A percentile compares a stretch with the other conserved stretches of the same genome.
Evolutionary conservation across 2,113 vertebrate genomes (phyloP).

Genomic region (Arenaria interpres): DNA sequence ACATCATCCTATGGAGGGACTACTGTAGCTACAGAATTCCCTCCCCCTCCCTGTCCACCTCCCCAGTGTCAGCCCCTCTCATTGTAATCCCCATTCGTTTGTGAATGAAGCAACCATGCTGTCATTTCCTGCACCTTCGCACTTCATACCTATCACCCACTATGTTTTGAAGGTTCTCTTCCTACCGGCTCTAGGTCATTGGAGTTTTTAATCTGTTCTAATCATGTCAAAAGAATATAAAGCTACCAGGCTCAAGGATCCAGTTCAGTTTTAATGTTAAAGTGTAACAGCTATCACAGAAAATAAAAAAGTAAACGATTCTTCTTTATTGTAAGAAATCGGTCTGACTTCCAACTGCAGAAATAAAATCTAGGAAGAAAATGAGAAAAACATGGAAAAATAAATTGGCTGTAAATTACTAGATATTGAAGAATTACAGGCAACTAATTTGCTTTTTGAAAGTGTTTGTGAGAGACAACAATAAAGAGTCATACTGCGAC

Average conservation of each 20-base stretch:
- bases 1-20: fast-evolving
- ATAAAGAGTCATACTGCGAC: neutral
- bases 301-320: neutral
- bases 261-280: neutral
- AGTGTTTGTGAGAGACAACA: neutral
- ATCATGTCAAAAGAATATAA: neutral
- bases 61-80: neutral
- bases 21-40: neutral
- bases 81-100: neutral
- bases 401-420: neutral
- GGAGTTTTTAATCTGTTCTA: neutral
- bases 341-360: neutral
- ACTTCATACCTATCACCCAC: neutral
- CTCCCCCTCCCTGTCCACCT: neutral
- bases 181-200: neutral
- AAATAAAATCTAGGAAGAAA: neutral
- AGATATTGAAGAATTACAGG: neutral
- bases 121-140: fast-evolving
- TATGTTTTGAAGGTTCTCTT: neutral
- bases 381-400: neutral
- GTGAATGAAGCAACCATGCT: neutral
- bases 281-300: neutral
- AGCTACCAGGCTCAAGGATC: neutral
- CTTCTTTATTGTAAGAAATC: neutral
- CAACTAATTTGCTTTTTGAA: neutral